Base-by-base conservation (phyloP, 1,140 invertebrate genomes). In the Propsilocerus akamusi region DNA sequence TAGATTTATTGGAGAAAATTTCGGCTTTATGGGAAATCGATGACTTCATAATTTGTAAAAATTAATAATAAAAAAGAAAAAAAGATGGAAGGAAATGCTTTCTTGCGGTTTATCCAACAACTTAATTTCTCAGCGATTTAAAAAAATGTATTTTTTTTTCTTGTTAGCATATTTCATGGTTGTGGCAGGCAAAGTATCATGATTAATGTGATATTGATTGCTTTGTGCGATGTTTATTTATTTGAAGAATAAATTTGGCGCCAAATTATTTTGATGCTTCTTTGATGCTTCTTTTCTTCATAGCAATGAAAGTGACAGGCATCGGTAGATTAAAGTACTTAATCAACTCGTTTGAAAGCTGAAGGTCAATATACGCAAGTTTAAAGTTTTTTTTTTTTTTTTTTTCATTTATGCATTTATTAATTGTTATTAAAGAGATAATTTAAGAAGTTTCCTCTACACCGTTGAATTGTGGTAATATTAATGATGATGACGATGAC, bases 181-280 rank as follows among this genome's bases (percentile, higher is more conserved):
- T 20, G 14, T 41, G 34, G 22, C 14, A 17, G 12, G 17, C 17
- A 20, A 20, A 41, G 14, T 20, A 41, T 20, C 17, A 41, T 41
- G 34, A 41, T 41, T 41, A 41, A 41, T 41, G 34, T 41, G 34
- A 41, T 41, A 41, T 41, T 41, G 34, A 41, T 41, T 41, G n/a
- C n/a, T n/a, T n/a, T n/a, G n/a, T n/a, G n/a, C n/a, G n/a, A n/a
- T n/a, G n/a, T n/a, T n/a, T n/a, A n/a, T n/a, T n/a, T n/a, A n/a
- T n/a, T n/a, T n/a, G 34, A 41, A 41, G 34, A 20, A 41, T 20
- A 41, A 20, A 20, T 41, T 20, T 41, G 34, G 34, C 22, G 34
- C 34, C 17, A 41, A 41, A 20, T 41, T 41, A 14, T 41, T 14
- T 41, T 41, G 22, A 41, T 41, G 34, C 14, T 41, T 41, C 22